phyloP scores from a whole-genome alignment of 1,140 invertebrate genomes.

The Cryptotermes secundus region DNA sequence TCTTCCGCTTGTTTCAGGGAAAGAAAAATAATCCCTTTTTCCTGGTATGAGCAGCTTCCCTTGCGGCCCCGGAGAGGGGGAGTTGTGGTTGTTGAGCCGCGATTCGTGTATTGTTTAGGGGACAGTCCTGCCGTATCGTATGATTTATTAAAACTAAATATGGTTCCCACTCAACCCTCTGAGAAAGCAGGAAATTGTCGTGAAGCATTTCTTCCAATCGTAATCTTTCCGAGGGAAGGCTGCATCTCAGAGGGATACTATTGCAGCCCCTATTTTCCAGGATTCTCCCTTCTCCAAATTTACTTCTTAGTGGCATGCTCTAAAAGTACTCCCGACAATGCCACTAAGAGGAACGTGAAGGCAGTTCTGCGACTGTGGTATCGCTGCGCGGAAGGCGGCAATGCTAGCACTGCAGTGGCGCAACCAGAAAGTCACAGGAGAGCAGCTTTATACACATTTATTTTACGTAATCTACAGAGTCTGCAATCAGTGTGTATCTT shows the following conservation, averaged over 20 bases:
- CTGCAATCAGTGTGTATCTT: too few relatives aligned
- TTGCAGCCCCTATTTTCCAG: background rate
- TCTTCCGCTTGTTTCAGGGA: too few relatives aligned
- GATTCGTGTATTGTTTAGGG: background rate
- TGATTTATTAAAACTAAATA: constrained; percentile 15
- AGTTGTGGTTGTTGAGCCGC: background rate
- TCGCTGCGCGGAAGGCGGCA: too few relatives aligned
- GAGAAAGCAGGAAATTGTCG: background rate
- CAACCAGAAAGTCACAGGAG: too few relatives aligned
- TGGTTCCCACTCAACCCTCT: background rate
- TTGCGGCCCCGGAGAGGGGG: background rate
- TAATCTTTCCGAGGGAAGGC: background rate
- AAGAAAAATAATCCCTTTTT: too few relatives aligned
- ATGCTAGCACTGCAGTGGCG: too few relatives aligned
- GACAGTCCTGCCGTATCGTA: background rate
- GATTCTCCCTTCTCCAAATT: background rate
- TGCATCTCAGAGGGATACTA: background rate
- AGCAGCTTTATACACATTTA: too few relatives aligned
- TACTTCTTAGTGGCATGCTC: background rate
- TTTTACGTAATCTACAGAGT: too few relatives aligned
- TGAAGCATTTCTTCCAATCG: background rate
- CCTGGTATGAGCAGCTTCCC: too few relatives aligned
- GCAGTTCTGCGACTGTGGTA: too few relatives aligned
- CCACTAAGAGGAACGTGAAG: background rate
- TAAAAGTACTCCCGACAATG: background rate